A percentile compares a stretch with the other conserved stretches of the same genome.
phyloP scores from a whole-genome alignment of 2,113 vertebrate species.

The Egretta garzetta region DNA sequence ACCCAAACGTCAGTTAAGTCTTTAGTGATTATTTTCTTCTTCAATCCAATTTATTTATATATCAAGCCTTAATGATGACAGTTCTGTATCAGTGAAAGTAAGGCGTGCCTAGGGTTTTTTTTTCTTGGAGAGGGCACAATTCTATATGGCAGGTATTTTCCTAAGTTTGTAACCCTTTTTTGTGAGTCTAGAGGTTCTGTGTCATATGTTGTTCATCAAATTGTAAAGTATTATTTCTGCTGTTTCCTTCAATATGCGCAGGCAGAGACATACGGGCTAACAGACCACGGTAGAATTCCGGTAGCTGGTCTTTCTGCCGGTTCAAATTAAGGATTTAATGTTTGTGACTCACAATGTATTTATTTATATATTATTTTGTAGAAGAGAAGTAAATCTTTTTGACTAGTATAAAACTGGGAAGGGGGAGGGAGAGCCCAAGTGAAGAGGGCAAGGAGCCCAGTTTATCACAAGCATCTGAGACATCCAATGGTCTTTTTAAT shows the following conservation, averaged over 20 bases:
- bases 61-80: not conserved
- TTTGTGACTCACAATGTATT: conserved; percentile 36
- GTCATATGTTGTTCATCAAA: conserved; percentile 68
- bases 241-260: conserved; percentile 40
- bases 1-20: not conserved
- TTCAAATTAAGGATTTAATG: conserved; percentile 50
- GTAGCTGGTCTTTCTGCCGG: conserved; percentile 38
- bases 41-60: not conserved
- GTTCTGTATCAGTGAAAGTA: not conserved
- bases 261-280: conserved; percentile 25
- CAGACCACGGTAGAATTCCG: conserved; percentile 22
- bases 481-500: not conserved
- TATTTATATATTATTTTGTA: conserved; percentile 44
- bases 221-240: conserved; percentile 64
- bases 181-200: not conserved
- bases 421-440: not conserved
- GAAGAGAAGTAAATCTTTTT: conserved; percentile 39
- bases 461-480: not conserved
- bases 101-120: not conserved
- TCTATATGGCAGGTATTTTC: conserved; percentile 16
- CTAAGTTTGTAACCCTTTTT: conserved; percentile 7
- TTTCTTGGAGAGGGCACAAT: not conserved
- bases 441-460: not conserved
- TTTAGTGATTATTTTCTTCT: not conserved
- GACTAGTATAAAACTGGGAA: not conserved